Base-by-base conservation (phyloP, 23 tunicate species). In the Botrylloides violaceus region DNA sequence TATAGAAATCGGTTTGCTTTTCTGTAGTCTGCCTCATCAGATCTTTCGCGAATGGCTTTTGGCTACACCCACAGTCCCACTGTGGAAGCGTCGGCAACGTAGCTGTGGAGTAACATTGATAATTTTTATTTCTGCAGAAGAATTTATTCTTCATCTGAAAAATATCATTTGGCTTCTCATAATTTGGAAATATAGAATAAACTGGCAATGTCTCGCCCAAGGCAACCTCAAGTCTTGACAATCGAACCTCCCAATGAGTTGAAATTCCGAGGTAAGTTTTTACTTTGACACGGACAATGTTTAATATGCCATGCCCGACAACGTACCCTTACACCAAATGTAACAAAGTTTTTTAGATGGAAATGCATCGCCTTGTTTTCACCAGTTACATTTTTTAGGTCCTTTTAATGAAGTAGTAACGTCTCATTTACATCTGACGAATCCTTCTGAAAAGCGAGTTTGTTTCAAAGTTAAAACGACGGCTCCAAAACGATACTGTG, bases 391-490 rank as follows among this genome's bases (percentile, higher is more conserved):
- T 43, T 43, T 7, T 43, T 43, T 43, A 90, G 97, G 97, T 2
- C 90, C 97, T 5, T 90, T 90, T 53, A 79, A 76, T 59, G 97
- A 90, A 18, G 97, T 90, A 29, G 90, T 83, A 21, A 90, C 97
- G 1, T 77, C 97, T 1, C 79, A 78, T 37, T 61, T 90, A n/a
- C 49, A 71, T 31, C 77, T 90, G 34, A 75, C 77, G 34, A 90
- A 90, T 55, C 97, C 97, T 3, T 78, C 90, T 31, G 85, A 83
- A 29, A 66, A 66, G 36, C 31, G 85, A 48, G 97, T 90, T 49
- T 83, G 90, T 56, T 90, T 90, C 48, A 90, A 90, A 83, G 97
- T 90, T 0, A 90, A 90, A 62, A 90, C 97, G 49, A 90, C 97
- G 30, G 97, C 97, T 27, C 97, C 97, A 22, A 73, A 84, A 49